Percentiles rank a stretch among this genome's conserved stretches.
phyloP scores from a whole-genome alignment of 2,888 invertebrate genomes.

The Zygogramma bicolorata region DNA sequence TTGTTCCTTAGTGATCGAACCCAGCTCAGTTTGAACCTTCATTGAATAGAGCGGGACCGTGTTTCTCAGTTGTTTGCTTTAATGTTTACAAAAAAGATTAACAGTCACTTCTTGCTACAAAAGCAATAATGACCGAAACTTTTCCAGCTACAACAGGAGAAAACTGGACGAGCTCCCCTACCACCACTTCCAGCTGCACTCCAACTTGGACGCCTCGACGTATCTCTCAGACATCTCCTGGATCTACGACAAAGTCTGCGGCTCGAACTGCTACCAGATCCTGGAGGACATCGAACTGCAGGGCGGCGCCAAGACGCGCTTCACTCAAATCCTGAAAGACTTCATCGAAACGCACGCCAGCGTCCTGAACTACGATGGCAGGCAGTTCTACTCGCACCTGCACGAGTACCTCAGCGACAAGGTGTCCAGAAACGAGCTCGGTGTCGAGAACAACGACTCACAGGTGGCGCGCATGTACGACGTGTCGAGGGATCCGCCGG shows the following conservation, averaged over 20 bases:
- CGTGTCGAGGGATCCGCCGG: slow-evolving; percentile 70
- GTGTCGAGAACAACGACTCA: slow-evolving; percentile 53
- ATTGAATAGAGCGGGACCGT: too few species aligned
- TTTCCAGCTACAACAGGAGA: slow-evolving; percentile 79
- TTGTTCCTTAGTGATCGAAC: too few species aligned
- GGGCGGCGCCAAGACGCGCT: slow-evolving; percentile 61
- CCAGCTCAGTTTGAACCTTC: too few species aligned
- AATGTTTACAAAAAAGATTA: too few species aligned
- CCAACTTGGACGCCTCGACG: slow-evolving; percentile 73
- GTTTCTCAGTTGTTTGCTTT: too few species aligned
- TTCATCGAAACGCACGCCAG: slow-evolving; percentile 79
- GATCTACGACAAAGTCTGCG: slow-evolving; percentile 84
- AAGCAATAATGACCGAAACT: neutral
- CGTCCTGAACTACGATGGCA: slow-evolving; percentile 83
- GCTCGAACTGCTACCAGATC: slow-evolving; percentile 80
- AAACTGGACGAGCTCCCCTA: slow-evolving; percentile 87
- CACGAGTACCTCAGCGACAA: slow-evolving; percentile 68
- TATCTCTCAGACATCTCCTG: slow-evolving; percentile 83
- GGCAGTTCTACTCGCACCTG: slow-evolving; percentile 84
- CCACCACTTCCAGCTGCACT: slow-evolving; percentile 76
- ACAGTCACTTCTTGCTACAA: too few species aligned
- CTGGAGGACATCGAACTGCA: slow-evolving; percentile 81
- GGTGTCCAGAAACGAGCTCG: slow-evolving; percentile 57
- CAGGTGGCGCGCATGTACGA: slow-evolving; percentile 66
- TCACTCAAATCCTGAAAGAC: slow-evolving; percentile 74